Evolutionary conservation across 2,797 vertebrate genomes (phyloP), one percentile per base, ranked within the genome.

Genomic region (Anisognathus igniventris): DNA sequence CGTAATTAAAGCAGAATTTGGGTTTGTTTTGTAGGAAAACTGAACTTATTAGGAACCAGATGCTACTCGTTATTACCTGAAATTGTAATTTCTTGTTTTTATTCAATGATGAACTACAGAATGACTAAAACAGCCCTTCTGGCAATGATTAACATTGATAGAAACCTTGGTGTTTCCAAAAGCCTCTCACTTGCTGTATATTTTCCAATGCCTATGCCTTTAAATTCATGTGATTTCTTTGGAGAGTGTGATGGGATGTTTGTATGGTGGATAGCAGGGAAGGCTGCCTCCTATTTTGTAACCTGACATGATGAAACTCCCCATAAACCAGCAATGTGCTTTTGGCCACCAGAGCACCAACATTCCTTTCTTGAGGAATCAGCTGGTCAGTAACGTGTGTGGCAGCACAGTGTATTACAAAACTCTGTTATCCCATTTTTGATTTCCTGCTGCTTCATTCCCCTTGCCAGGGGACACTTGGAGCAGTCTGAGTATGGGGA

Each of bases 301-400:
- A 31, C 12, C 21, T 78, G 88, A 48, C 51, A 21, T 88, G 82
- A 80, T 75, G 57, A 54, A 45, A 28, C 39, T 82, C 7, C 30
- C 24, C 12, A n/a, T 84, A 75, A 90, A 88, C 37, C 50, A 78
- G 23, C 61, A 78, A 35, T 30, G 54, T 86, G 47, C 33, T 91
- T 88, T 72, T 81, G 79, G 51, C 82, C 39, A 28, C 33, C 33
- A 62, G 27, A 75, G 81, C 4, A 21, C 28, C 27, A 64, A 30
- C 10, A 3, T 61, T 90, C 8, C 28, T 83, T 81, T 86, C 56
- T 73, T 44, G 37, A 58, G 50, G 53, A 73, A 50, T 40, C 35
- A 44, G 44, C 53, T 22, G 56, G 61, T 30, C 20, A 1, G 0
- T 82, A 42, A 33, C 5, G 3, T 0, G 1, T 0, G 3, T 35